phyloP scores from a whole-genome alignment of 2,888 invertebrate species.

The Meiosimyza platycephala region DNA sequence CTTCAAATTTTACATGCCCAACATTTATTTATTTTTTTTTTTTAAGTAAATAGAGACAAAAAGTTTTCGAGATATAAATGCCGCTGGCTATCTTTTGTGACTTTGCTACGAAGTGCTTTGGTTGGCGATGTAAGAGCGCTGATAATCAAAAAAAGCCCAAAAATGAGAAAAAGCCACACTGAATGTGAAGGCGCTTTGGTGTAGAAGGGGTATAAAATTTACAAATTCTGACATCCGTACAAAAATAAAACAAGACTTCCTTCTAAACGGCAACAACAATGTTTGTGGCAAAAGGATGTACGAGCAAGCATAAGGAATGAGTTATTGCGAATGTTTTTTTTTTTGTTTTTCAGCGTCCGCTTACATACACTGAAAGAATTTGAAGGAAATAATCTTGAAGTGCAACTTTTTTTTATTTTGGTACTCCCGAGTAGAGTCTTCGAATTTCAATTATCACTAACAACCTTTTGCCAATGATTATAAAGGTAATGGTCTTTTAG shows the following conservation, averaged over 20 bases:
- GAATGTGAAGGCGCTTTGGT: not conserved
- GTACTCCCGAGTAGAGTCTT: too few species aligned
- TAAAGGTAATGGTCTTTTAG: too few species aligned
- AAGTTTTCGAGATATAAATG: slow-evolving; percentile 26
- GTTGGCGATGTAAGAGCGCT: slow-evolving; percentile 3
- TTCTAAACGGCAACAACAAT: not conserved
- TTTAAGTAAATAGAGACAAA: slow-evolving; percentile 30
- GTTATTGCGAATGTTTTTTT: slow-evolving; percentile 15
- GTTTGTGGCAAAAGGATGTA: slow-evolving; percentile 26
- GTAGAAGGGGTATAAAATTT: not conserved
- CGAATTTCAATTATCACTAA: too few species aligned
- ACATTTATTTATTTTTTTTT: slow-evolving; percentile 9
- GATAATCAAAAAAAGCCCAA: slow-evolving; percentile 3
- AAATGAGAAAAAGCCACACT: too few species aligned
- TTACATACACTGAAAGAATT: not conserved
- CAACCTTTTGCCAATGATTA: too few species aligned
- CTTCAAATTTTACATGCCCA: slow-evolving; percentile 9
- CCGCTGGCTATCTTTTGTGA: slow-evolving; percentile 27
- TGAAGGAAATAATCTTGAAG: too few species aligned
- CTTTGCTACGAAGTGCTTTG: slow-evolving; percentile 27
- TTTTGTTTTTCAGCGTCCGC: not conserved
- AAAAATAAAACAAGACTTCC: slow-evolving; percentile 1
- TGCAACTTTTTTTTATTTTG: too few species aligned
- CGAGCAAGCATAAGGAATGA: slow-evolving; percentile 29
- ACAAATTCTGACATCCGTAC: slow-evolving; percentile 22